Evolutionary conservation across 2,888 invertebrate genomes (phyloP).

Genomic region (Drosophila suboccidentalis): DNA sequence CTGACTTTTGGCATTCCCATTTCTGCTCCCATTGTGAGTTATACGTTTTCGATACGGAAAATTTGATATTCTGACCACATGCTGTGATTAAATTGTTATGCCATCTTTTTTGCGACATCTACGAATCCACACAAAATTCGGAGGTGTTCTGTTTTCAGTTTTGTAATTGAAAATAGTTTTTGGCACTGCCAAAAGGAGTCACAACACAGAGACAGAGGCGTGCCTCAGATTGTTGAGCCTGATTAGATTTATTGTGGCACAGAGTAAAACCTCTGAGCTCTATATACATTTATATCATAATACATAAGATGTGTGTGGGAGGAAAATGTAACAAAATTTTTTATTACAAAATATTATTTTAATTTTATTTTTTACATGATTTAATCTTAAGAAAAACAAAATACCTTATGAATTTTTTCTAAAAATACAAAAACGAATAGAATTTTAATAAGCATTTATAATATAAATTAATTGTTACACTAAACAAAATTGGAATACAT

Average conservation of each 20-base stretch:
- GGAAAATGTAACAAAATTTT: not conserved
- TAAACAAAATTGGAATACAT: too few species aligned
- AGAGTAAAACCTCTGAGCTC: not conserved
- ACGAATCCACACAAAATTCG: constrained; percentile 18
- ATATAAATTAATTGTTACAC: too few species aligned
- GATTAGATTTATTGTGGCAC: constrained; percentile 42
- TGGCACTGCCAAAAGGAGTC: constrained; percentile 43
- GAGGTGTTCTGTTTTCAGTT: constrained; percentile 31
- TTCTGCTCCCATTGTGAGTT: constrained; percentile 57
- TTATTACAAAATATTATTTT: not conserved
- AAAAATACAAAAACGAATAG: too few species aligned
- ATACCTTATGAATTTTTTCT: too few species aligned
- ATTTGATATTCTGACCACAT: constrained; percentile 85
- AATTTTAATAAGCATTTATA: too few species aligned
- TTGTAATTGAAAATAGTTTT: constrained; percentile 76
- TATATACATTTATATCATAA: not conserved
- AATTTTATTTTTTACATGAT: too few species aligned
- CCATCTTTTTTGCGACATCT: constrained; percentile 52
- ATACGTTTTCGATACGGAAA: constrained; percentile 79
- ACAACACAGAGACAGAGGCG: constrained; percentile 50
- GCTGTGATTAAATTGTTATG: constrained; percentile 84
- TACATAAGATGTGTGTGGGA: not conserved
- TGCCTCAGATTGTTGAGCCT: constrained; percentile 48
- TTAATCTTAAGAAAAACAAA: too few species aligned
- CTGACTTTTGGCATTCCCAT: constrained; percentile 65